Conservation (phyloP, 2,888 invertebrate species). For the Rhimphoctona megacephalus region DNA sequence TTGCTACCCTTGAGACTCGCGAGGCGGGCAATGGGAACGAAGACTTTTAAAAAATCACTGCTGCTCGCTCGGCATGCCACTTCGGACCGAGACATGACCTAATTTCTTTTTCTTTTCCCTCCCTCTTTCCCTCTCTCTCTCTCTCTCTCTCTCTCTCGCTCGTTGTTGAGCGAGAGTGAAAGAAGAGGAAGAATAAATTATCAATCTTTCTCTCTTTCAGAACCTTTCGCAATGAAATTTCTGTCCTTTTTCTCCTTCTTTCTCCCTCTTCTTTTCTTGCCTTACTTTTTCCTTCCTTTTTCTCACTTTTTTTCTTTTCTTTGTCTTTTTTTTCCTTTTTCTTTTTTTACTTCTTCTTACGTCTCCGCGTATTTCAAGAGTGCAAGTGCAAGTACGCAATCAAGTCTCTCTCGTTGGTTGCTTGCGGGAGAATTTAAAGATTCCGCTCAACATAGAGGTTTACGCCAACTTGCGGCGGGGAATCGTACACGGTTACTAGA, state of each 20-base stretch:
- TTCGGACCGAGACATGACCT: slow-evolving; percentile 56
- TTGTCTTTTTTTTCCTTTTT: too few species aligned
- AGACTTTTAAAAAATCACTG: slow-evolving; percentile 37
- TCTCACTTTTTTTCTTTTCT: too few species aligned
- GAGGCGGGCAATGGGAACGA: slow-evolving; percentile 39
- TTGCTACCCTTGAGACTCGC: slow-evolving; percentile 40
- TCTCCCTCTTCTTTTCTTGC: not conserved
- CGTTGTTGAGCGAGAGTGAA: slow-evolving; percentile 38
- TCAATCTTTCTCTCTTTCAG: slow-evolving; percentile 35
- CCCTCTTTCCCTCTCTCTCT: slow-evolving; percentile 30
- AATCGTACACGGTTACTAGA: slow-evolving; percentile 77
- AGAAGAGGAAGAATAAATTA: slow-evolving; percentile 66
- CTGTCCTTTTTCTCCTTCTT: slow-evolving; percentile 28
- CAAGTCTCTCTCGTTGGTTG: slow-evolving; percentile 6
- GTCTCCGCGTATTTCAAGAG: slow-evolving; percentile 27
- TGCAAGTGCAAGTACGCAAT: slow-evolving; percentile 59
- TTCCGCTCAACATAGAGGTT: slow-evolving; percentile 46
- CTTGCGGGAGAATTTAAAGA: slow-evolving; percentile 64
- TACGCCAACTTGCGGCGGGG: slow-evolving; percentile 34
- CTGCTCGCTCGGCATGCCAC: slow-evolving; percentile 37
- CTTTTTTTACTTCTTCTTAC: not conserved
- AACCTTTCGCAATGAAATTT: slow-evolving; percentile 54
- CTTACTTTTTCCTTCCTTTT: not conserved
- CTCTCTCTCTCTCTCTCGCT: slow-evolving; percentile 37
- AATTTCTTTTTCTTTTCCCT: slow-evolving; percentile 52